Evolutionary conservation across 2,797 vertebrate genomes (phyloP).

Genomic region (Tamandua tetradactyla): DNA sequence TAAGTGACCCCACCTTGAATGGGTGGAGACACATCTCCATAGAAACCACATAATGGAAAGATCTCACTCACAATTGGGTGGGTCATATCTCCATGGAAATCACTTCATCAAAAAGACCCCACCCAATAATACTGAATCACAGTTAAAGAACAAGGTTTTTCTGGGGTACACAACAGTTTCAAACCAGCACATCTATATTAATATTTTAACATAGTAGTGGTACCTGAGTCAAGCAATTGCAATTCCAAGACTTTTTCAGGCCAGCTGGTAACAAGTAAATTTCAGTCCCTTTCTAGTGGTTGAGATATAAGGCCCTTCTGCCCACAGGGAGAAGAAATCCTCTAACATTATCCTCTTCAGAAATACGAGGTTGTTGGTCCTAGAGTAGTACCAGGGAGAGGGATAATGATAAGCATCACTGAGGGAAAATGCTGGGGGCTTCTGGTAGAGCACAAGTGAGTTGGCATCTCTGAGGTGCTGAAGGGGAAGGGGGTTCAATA

Average conservation of each 20-base stretch:
- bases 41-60: too few species aligned
- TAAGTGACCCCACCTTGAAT: too few species aligned
- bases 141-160: too few species aligned
- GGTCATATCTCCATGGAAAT: too few species aligned
- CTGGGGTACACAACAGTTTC: too few species aligned
- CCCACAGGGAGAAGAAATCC: background rate
- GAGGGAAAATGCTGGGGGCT: background rate
- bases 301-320: background rate
- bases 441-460: background rate
- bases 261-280: background rate
- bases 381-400: background rate
- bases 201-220: background rate
- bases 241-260: background rate
- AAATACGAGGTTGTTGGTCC: background rate
- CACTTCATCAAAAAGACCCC: too few species aligned
- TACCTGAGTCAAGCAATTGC: background rate
- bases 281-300: background rate
- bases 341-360: background rate
- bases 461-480: background rate
- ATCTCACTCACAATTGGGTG: too few species aligned
- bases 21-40: too few species aligned
- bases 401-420: background rate
- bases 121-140: too few species aligned
- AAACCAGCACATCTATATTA: background rate
- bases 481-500: fast-evolving